Percentiles rank a stretch among this genome's conserved stretches.
These are phyloP conservation scores for Telmatochromis sp. DNA, from an alignment of 2,113 vertebrate genomes.

Conservation along the genomic window DNA sequence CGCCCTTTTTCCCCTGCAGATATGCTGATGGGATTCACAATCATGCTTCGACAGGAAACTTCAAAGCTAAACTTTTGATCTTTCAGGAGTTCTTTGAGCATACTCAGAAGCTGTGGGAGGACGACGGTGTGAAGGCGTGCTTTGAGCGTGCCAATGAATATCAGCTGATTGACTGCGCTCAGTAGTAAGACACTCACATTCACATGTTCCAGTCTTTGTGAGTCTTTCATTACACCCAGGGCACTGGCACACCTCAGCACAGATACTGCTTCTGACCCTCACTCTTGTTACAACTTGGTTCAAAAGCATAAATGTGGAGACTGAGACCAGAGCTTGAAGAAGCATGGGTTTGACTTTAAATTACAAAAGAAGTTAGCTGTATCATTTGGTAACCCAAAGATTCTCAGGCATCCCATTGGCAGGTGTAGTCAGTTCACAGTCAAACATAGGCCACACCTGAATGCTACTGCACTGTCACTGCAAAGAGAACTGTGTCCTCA, in stretches of 20 bases:
- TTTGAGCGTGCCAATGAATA: conserved; percentile 72
- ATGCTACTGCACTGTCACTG: not conserved
- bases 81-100: conserved; percentile 72
- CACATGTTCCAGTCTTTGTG: not conserved
- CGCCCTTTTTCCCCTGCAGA: not conserved
- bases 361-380: not conserved
- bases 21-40: not conserved
- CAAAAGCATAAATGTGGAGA: not conserved
- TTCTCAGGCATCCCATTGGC: not conserved
- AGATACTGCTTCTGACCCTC: not conserved
- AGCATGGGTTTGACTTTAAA: not conserved
- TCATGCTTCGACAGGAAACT: not conserved
- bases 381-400: not conserved
- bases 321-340: not conserved
- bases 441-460: not conserved
- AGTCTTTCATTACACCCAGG: not conserved
- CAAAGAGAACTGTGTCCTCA: not conserved
- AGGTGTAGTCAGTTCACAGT: not conserved
- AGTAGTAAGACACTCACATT: conserved; percentile 58
- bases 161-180: conserved; percentile 73
- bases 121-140: conserved; percentile 66
- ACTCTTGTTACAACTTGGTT: not conserved
- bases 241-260: not conserved
- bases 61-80: not conserved
- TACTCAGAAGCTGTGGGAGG: conserved; percentile 67